These are phyloP conservation scores for Chloroceryle amazona DNA, from an alignment of 2,797 vertebrate genomes.

Conservation along the genomic window DNA sequence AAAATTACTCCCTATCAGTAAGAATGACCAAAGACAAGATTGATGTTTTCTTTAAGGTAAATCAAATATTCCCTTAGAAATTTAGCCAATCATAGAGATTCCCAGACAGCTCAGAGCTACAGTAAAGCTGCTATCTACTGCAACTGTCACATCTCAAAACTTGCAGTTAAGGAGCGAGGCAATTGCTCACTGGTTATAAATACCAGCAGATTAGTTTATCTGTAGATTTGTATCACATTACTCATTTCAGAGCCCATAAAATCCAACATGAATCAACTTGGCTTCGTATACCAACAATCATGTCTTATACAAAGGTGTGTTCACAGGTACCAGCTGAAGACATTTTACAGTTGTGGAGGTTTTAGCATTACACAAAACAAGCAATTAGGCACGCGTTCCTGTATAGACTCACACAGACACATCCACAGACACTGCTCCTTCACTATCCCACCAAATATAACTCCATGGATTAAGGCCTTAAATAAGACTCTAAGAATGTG, in stretches of 20 bases:
- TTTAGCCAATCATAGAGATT: not conserved
- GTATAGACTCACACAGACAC: not conserved
- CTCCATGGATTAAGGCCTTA: slow-evolving; percentile 40
- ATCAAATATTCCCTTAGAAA: not conserved
- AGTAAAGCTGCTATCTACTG: slow-evolving; percentile 14
- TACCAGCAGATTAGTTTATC: slow-evolving; percentile 74
- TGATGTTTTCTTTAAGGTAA: slow-evolving; percentile 32
- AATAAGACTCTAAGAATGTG: slow-evolving; percentile 49
- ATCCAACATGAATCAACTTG: slow-evolving; percentile 64
- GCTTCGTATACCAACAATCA: slow-evolving; percentile 25
- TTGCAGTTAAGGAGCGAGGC: slow-evolving; percentile 39
- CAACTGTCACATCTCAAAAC: slow-evolving; percentile 29
- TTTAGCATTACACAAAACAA: not conserved
- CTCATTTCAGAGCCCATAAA: slow-evolving; percentile 70
- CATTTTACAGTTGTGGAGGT: not conserved
- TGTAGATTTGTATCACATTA: slow-evolving; percentile 78
- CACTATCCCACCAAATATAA: slow-evolving; percentile 56
- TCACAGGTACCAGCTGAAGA: not conserved
- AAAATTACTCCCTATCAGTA: not conserved
- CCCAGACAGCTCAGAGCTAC: not conserved
- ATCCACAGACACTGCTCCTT: not conserved
- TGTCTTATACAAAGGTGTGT: slow-evolving; percentile 30
- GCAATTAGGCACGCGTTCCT: not conserved
- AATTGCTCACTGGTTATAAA: slow-evolving; percentile 72
- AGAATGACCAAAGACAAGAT: not conserved